A percentile compares a stretch with the other conserved stretches of the same genome.
Evolutionary conservation across 2,797 vertebrate species (phyloP).

Genomic region (Sebastes variabilis): DNA sequence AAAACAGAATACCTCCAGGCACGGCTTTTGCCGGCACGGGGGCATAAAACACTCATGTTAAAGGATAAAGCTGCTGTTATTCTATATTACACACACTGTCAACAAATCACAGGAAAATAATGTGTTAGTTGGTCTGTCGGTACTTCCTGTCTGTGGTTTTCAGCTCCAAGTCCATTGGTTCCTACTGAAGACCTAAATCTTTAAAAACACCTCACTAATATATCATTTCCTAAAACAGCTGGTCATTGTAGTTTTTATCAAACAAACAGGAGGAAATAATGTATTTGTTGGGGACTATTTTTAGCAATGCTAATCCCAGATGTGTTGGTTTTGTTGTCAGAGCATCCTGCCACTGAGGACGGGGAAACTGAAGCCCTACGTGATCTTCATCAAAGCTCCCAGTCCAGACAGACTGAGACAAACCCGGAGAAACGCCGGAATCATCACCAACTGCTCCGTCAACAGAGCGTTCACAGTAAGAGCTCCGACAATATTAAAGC

Average conservation of each 20-base stretch:
- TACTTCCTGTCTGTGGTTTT: neutral
- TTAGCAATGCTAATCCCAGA: neutral
- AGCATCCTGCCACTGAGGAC: slow-evolving; percentile 85
- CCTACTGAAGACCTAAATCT: neutral
- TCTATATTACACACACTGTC: too few species aligned
- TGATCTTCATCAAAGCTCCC: slow-evolving; percentile 91
- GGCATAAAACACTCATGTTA: too few species aligned
- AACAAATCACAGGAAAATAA: too few species aligned
- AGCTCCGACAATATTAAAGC: neutral
- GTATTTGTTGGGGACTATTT: neutral
- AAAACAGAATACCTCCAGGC: too few species aligned
- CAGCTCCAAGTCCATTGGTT: neutral
- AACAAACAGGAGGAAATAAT: neutral
- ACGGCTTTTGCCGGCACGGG: too few species aligned
- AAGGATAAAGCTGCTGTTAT: too few species aligned
- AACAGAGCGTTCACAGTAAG: slow-evolving; percentile 88
- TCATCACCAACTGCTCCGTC: slow-evolving; percentile 84
- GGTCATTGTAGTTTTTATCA: neutral
- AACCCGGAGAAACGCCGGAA: slow-evolving; percentile 84
- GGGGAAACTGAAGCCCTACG: slow-evolving; percentile 88
- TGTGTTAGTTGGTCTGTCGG: neutral
- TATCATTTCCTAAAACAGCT: neutral
- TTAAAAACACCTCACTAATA: too few species aligned
- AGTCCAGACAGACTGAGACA: slow-evolving; percentile 83
- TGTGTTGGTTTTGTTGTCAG: slow-evolving; percentile 62